Base-by-base conservation (phyloP, 2,797 vertebrate species). In the Poecilia velifera region DNA sequence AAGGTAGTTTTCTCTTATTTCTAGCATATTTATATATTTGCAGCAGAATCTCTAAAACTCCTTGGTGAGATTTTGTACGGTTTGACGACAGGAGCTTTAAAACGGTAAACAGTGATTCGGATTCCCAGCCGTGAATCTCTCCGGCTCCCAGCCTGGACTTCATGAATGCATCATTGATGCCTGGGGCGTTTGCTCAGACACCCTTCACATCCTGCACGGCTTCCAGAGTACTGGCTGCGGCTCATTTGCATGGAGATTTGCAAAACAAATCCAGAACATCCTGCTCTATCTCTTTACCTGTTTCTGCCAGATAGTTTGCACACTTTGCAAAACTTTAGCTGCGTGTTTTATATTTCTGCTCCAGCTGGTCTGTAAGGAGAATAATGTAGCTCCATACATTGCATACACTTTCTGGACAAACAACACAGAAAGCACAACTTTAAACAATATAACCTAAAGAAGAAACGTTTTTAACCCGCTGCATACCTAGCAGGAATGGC, bases 211-310 rank as follows among this genome's bases (percentile, higher is more conserved):
- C 82, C 87, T 77, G 76, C 62, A 72, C 77, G n/a, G 16, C 78
- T 88, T 84, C 87, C 83, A 85, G 53, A 73, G 82, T 82, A 86
- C 82, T 9, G 71, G 0, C 7, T 18, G 41, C 74, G 81, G 10
- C 49, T 93, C 79, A 90, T 99, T 98, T 98, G 97, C 97, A 98
- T 98, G 87, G 10, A 93, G 82, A 97, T 98, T 98, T 98, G 97
- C 96, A 96, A 97, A 94, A 91, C 97, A 98, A 99, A 99, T 96
- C 73, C 89, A 77, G 80, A 87, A 82, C 90, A 84, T 55, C 71
- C 59, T 64, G 16, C 62, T 77, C 72, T 75, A 62, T 86, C 28
- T 77, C 76, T 88, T 57, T 82, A 31, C 78, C 47, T 74, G 71
- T 39, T 41, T 78, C 71, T 85, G 78, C 72, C 51, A 73, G 25